Evolutionary conservation across 2,113 vertebrate genomes (phyloP).

Genomic region (western clawed frog (Xenopus tropicalis)): UCB_Xtro_10.0 CM004450.2:50196501-50197000

Average conservation of each 20-base stretch:
- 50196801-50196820: slow-evolving; percentile 12
- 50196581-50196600: not conserved
- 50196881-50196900: too few species aligned
- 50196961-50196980: too few species aligned
- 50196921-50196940: too few species aligned
- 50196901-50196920: too few species aligned
- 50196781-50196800: slow-evolving; percentile 25
- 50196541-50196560: not conserved
- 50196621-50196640: slow-evolving; percentile 9
- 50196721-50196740: slow-evolving; percentile 32
- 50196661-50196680: slow-evolving; percentile 23
- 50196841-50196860: slow-evolving; percentile 4
- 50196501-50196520: too few species aligned
- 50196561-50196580: not conserved
- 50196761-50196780: slow-evolving; percentile 15
- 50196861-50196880: not conserved
- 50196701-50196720: slow-evolving; percentile 32
- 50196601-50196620: not conserved
- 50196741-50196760: slow-evolving; percentile 14
- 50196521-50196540: too few species aligned
- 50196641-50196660: slow-evolving; percentile 17
- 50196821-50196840: slow-evolving; percentile 27
- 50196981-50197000: too few species aligned
- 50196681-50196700: slow-evolving; percentile 29
- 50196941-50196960: not conserved